phyloP scores from a whole-genome alignment of 2,113 vertebrate species.

The Oreochromis aureus region DNA sequence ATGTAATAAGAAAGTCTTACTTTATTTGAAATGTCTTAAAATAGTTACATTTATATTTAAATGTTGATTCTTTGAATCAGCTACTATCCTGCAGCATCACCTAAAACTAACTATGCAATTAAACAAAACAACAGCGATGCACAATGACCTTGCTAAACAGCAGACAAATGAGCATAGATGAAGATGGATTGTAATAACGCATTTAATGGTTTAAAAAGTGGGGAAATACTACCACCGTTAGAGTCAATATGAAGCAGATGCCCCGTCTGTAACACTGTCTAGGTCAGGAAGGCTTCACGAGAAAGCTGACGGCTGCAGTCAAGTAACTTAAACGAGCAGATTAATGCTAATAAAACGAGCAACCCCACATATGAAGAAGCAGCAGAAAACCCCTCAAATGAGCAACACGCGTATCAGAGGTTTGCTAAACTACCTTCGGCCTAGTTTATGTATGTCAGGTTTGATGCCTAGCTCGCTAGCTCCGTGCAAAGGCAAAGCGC shows the following conservation, averaged over 20 bases:
- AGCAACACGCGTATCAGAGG: background rate
- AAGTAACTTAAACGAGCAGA: background rate
- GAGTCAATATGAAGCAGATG: background rate
- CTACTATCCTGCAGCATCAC: background rate
- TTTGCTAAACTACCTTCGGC: background rate
- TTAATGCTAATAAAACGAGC: background rate
- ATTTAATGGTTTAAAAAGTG: background rate
- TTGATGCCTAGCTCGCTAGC: slow-evolving; percentile 43
- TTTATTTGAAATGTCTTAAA: background rate
- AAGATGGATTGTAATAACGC: background rate
- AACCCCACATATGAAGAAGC: background rate
- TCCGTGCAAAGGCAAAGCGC: slow-evolving; percentile 66
- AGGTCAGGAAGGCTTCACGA: slow-evolving; percentile 48
- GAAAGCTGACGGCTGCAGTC: slow-evolving; percentile 25
- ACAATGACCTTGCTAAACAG: slow-evolving; percentile 45
- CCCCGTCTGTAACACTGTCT: slow-evolving; percentile 28
- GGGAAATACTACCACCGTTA: background rate
- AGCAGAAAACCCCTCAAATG: background rate
- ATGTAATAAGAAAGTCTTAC: background rate
- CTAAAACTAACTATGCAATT: background rate
- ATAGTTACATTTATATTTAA: background rate
- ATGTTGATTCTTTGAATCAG: background rate
- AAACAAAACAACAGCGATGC: slow-evolving; percentile 1
- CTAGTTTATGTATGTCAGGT: background rate
- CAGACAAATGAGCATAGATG: background rate